These are phyloP conservation scores for Andrena marginata DNA, from an alignment of 2,888 invertebrate species.

Conservation along the genomic window DNA sequence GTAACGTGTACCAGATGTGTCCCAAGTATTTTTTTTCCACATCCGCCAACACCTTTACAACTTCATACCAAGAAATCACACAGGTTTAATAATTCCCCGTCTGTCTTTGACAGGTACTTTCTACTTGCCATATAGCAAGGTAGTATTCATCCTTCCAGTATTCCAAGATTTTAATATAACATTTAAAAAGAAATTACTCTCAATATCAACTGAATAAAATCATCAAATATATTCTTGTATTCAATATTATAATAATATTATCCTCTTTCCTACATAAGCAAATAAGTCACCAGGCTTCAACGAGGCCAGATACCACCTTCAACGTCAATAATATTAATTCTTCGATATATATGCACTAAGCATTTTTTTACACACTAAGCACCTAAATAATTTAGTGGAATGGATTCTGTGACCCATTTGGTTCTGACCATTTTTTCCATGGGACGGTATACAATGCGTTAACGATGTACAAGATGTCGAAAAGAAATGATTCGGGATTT, in stretches of 20 bases:
- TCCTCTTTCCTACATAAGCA: too few relatives aligned
- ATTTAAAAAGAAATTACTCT: neutral
- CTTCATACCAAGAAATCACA: neutral
- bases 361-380: neutral
- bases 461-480: neutral
- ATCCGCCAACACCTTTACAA: neutral
- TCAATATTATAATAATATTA: too few relatives aligned
- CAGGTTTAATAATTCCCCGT: neutral
- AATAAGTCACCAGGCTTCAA: too few relatives aligned
- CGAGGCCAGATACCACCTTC: neutral
- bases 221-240: too few relatives aligned
- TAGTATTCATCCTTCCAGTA: neutral
- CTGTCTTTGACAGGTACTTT: neutral
- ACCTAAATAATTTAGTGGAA: neutral
- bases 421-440: conserved; percentile 3
- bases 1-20: too few relatives aligned
- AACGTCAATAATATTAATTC: neutral
- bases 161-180: neutral
- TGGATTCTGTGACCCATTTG: conserved; percentile 45
- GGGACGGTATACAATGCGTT: conserved; percentile 1
- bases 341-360: neutral
- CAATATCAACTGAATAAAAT: too few relatives aligned
- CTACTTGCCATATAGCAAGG: neutral
- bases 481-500: neutral
- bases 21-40: neutral